These are phyloP conservation scores for Agrenia bidenticulata DNA, from an alignment of 2,888 invertebrate genomes.

Conservation along the genomic window DNA sequence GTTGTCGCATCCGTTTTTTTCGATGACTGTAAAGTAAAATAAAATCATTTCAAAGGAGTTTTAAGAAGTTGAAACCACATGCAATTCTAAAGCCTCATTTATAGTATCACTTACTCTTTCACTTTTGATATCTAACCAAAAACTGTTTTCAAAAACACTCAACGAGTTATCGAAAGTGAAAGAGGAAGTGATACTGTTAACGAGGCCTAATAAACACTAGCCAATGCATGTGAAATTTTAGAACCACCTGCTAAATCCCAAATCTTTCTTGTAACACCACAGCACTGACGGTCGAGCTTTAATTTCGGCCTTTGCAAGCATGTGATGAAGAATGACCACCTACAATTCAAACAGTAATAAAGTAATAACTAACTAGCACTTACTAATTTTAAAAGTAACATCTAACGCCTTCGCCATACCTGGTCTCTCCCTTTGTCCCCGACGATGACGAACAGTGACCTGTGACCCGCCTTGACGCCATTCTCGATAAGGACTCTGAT, in stretches of 20 bases:
- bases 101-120: no score
- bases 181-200: no score
- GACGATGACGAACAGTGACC: slow-evolving; percentile 91
- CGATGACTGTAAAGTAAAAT: slow-evolving; percentile 75
- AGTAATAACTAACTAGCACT: slow-evolving; percentile 6
- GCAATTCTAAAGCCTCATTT: no score
- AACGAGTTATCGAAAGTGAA: no score
- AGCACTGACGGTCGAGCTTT: slow-evolving; percentile 90
- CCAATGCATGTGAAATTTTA: background rate
- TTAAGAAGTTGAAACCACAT: no score
- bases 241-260: slow-evolving; percentile 82
- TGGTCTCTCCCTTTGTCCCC: slow-evolving; percentile 96
- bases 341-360: slow-evolving; percentile 56
- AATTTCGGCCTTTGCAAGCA: slow-evolving; percentile 90
- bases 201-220: no score
- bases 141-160: no score
- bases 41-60: no score
- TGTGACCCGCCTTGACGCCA: slow-evolving; percentile 85
- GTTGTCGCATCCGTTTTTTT: slow-evolving; percentile 83
- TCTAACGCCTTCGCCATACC: no score
- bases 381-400: slow-evolving; percentile 28
- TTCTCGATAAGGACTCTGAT: slow-evolving; percentile 95
- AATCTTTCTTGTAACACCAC: slow-evolving; percentile 98
- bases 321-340: slow-evolving; percentile 96
- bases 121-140: no score